Evolutionary conservation across 2,113 vertebrate species (phyloP).

Genomic region (Galeopterus variegatus): DNA sequence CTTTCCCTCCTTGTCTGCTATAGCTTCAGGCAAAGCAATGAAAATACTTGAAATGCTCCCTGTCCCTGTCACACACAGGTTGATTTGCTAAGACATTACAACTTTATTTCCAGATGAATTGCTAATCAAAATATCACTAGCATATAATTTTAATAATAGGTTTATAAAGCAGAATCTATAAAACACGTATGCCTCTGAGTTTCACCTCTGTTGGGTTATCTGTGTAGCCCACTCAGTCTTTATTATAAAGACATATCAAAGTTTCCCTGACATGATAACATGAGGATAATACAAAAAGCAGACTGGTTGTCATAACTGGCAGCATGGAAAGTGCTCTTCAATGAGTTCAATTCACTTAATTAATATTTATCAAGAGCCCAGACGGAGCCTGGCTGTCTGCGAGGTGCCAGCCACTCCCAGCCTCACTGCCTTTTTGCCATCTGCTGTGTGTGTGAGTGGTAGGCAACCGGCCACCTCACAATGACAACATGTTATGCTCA

Average conservation of each 20-base stretch:
- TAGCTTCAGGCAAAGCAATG: too few species aligned
- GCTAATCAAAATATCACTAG: background rate
- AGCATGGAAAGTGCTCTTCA: constrained; percentile 46
- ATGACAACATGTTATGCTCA: constrained; percentile 24
- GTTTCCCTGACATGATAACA: background rate
- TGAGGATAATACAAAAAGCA: constrained; percentile 43
- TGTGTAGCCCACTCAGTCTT: background rate
- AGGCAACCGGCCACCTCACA: constrained; percentile 55
- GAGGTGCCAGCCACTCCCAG: constrained; percentile 76
- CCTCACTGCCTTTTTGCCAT: constrained; percentile 76
- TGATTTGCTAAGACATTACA: background rate
- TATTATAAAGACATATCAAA: constrained; percentile 14
- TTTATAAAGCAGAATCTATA: background rate
- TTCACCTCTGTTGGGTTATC: background rate
- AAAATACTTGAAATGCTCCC: background rate
- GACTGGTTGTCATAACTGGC: constrained; percentile 58
- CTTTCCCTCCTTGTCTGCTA: background rate
- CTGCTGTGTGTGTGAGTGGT: constrained; percentile 69
- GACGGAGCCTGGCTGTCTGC: constrained; percentile 74
- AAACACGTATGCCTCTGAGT: background rate
- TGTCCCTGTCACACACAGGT: background rate
- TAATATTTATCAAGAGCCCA: constrained; percentile 82
- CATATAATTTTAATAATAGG: background rate
- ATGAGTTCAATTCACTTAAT: constrained; percentile 75
- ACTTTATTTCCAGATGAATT: background rate